Conservation (phyloP, 1,140 invertebrate genomes). For the Galleria mellonella region DNA sequence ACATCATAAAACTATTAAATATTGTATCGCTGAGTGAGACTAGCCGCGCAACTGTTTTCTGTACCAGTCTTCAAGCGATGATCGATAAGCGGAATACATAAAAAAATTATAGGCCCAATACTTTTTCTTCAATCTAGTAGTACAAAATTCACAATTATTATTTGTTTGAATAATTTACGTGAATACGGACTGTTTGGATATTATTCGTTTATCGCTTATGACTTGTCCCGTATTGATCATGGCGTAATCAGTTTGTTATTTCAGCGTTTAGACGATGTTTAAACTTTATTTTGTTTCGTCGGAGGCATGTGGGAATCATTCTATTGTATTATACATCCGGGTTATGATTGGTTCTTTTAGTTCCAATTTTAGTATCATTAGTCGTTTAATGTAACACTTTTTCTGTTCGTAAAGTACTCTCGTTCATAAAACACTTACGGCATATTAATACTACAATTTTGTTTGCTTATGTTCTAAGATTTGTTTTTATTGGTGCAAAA, state of each 20-base stretch:
- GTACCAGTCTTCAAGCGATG: slow-evolving; percentile 42
- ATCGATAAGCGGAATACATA: slow-evolving; percentile 23
- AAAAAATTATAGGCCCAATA: background rate
- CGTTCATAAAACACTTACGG: too few relatives aligned
- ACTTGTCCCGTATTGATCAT: slow-evolving; percentile 45
- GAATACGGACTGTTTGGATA: too few relatives aligned
- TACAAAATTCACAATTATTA: too few relatives aligned
- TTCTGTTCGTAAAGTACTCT: background rate
- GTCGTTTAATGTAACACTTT: slow-evolving; percentile 4
- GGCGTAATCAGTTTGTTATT: slow-evolving; percentile 69
- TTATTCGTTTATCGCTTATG: slow-evolving; percentile 14
- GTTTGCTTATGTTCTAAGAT: too few relatives aligned
- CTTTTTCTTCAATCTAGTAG: too few relatives aligned
- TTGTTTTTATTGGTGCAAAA: too few relatives aligned
- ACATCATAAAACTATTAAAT: slow-evolving; percentile 77
- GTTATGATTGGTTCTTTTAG: slow-evolving; percentile 55
- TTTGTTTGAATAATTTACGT: too few relatives aligned
- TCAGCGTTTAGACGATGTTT: slow-evolving; percentile 66
- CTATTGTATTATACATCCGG: slow-evolving; percentile 67
- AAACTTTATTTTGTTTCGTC: slow-evolving; percentile 66
- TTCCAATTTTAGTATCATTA: slow-evolving; percentile 35
- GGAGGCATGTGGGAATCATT: slow-evolving; percentile 71
- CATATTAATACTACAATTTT: too few relatives aligned
- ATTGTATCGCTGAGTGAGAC: slow-evolving; percentile 74
- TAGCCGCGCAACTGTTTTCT: slow-evolving; percentile 57